Base-by-base conservation (phyloP, 2,113 vertebrate genomes). In the Hyperopisus bebe region DNA sequence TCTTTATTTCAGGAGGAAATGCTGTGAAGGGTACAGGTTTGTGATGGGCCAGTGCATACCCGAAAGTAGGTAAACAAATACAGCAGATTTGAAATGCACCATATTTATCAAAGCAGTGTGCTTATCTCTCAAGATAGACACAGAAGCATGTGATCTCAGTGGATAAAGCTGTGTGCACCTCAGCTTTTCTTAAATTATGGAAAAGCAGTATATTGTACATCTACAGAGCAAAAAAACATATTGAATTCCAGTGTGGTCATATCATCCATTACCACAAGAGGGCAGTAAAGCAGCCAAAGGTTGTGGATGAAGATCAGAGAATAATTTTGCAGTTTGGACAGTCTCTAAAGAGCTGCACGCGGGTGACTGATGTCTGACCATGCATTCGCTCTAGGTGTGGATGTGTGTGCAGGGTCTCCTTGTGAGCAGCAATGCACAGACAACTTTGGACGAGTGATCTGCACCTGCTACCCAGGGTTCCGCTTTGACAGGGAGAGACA, bases 401-500 rank as follows among this genome's bases (percentile, higher is more conserved):
- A 96, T 31, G 95, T 96, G 70, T 96, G 96, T 46, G 95, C 93
- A 1, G 94, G 91, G 0, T 96, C 95, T 0, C 96, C 95, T 24
- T 97, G 96, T 17, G 96, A 97, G 90, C 96, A 97, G 92, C 96
- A 96, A 92, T 97, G 96, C 88, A 96, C 95, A 1, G 96, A 97
- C 90, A 95, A 96, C 91, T 97, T 97, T 88, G 96, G 96, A 7
- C 92, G 95, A 44, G 95, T 96, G 6, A 92, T 97, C 74, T 97
- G 96, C 91, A 96, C 96, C 0, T 97, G 96, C 92, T 96, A 95
- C 90, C 92, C 93, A 0, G 96, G 96, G 24, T 96, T 95, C 87
- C 95, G 96, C 89, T 96, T 96, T 5, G 94, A 96, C 90, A 89
- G 96, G 46, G 95, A 95, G 7, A 94, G 95, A 90, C 96, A 96